A percentile compares a stretch with the other conserved stretches of the same genome.
Evolutionary conservation across 2,888 invertebrate genomes (phyloP).

Genomic region (Mesoligia furuncula): DNA sequence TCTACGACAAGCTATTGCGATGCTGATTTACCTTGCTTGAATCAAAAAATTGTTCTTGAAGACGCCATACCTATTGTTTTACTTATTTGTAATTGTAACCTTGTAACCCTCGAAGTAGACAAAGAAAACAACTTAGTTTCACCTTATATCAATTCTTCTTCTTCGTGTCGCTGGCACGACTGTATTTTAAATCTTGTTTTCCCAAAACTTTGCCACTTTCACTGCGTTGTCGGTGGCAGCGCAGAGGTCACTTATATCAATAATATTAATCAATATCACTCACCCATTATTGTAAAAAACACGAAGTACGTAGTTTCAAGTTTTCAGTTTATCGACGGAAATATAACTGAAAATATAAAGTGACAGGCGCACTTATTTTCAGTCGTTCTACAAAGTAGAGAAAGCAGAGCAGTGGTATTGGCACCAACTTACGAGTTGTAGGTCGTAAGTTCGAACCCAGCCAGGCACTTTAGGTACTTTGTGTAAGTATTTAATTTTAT

Average conservation of each 20-base stretch:
- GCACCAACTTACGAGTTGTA: background rate
- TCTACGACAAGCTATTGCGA: conserved; percentile 8
- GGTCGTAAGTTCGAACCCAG: too few species aligned
- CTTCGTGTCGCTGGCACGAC: too few species aligned
- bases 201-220: too few species aligned
- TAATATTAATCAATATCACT: background rate
- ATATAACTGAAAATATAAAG: conserved; percentile 11
- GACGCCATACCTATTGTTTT: background rate
- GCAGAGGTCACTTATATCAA: too few species aligned
- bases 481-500: background rate
- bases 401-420: background rate
- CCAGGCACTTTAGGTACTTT: background rate
- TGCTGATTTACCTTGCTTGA: background rate
- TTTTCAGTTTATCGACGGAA: background rate
- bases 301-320: background rate
- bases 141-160: background rate
- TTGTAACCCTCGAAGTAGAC: background rate
- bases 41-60: conserved; percentile 4
- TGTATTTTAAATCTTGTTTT: too few species aligned
- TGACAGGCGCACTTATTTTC: conserved; percentile 19
- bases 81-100: background rate
- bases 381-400: conserved; percentile 18
- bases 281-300: background rate
- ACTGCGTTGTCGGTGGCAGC: too few species aligned
- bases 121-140: background rate